Base-by-base conservation (phyloP, 2,797 vertebrate species). In the Anguilla anguilla region DNA sequence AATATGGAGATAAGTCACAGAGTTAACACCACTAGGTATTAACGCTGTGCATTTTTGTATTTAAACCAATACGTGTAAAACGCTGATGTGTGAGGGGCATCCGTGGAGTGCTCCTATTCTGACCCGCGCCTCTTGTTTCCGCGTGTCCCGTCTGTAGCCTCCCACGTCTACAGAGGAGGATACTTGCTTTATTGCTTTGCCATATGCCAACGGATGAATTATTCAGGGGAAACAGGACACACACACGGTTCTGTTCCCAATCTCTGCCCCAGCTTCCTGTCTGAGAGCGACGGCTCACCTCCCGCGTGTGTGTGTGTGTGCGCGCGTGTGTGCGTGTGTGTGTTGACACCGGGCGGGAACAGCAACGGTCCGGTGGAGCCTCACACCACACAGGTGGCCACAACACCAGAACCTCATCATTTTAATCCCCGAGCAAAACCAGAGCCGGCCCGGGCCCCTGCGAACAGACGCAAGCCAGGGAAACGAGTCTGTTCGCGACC, bases 191-290 rank as follows among this genome's bases (percentile, higher is more conserved):
- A 89, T 92, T 91, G 86, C 85, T 85, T 85, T 74, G 92, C 95
- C 95, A 94, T 95, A 93, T 95, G 94, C 92, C 93, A 93, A 94
- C 95, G 91, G 91, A 94, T 95, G 88, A 95, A 96, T 96, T 93
- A 95, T 96, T 95, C 90, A 96, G 84, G 59, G 82, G 39, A 46
- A 83, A 87, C n/a, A 84, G 89, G 88, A 92, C 91, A 85, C 74
- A 85, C 90, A 92, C 39, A 39, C 39, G 39, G 91, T 90, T 91
- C 91, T 83, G 90, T 90, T 89, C 89, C 91, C 91, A 93, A 92
- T 94, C 92, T 91, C 88, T 69, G 89, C 87, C 79, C 86, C 86
- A 90, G 43, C 87, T 64, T 10, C 46, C 49, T 51, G 6, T 28
- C 9, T 22, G 15, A 22, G 19, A 49, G 77, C 5, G 5, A 49